Evolutionary conservation across 1,140 invertebrate genomes (phyloP), one percentile per base, ranked within the genome.

Genomic region (Drosophila subpulchrella): DNA sequence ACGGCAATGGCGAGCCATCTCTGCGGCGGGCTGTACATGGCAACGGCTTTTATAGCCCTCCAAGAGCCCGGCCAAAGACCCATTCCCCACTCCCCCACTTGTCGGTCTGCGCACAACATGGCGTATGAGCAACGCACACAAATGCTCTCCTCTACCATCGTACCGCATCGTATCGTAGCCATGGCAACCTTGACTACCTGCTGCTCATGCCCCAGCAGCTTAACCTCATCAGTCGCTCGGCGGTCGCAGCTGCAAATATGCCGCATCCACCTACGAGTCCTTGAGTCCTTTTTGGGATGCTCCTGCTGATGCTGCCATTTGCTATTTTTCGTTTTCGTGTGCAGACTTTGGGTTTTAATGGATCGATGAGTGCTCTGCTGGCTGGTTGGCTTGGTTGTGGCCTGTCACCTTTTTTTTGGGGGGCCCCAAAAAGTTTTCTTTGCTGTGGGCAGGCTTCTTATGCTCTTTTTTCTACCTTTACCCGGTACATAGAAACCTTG

Each of bases 311-410:
- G 32, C 36, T 57, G 65, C 63, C 59, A 59, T 68, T 83, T 79
- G 59, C 57, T 50, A 60, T 67, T 79, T 73, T 60, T 71, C 46
- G 60, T 86, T 78, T 83, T 84, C 48, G 71, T 78, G 77, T 61
- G 72, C 80, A 86, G 83, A 86, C 81, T 84, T 89, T 89, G 82
- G 84, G 85, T 89, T 89, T 89, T 89, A 89, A 89, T 89, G 84
- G 84, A 89, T 89, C 84, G 85, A 89, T 89, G 84, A 74, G 80
- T 89, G 70, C 70, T 74, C 63, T 59, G 50, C 75, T 58, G 75
- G 53, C 51, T 62, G 62, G 32, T 51, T 78, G 42, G 54, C 68
- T 71, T 62, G 20, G 53, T 55, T 78, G 75, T 54, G 70, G 70
- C 44, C 36, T 74, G 72, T 75, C 70, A 75, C 32, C 7, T 47